These are phyloP conservation scores for Ceriagrion tenellum DNA, from an alignment of 2,888 invertebrate species.

Conservation along the genomic window DNA sequence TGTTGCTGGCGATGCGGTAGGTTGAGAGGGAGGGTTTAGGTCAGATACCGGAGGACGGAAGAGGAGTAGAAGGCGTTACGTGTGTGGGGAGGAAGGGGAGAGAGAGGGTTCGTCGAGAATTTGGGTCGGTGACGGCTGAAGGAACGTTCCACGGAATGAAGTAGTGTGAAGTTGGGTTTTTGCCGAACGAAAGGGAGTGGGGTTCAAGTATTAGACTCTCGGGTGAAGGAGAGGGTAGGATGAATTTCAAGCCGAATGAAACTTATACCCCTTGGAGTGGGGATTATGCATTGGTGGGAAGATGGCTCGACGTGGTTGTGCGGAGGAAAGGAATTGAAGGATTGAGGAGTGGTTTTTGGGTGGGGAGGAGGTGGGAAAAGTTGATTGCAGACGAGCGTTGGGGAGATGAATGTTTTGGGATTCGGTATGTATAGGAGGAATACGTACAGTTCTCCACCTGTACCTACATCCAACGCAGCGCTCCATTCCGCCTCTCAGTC, in stretches of 20 bases:
- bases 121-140: background rate
- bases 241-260: conserved; percentile 5
- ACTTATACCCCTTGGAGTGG: background rate
- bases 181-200: background rate
- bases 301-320: background rate
- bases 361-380: background rate
- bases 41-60: background rate
- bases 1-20: background rate
- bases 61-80: background rate
- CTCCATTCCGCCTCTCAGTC: background rate
- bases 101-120: background rate
- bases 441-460: conserved; percentile 51
- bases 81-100: background rate
- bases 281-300: background rate
- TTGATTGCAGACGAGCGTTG: conserved; percentile 12
- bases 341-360: background rate
- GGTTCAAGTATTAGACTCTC: background rate
- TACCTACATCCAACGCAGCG: background rate
- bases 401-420: conserved; percentile 11
- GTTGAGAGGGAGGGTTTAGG: background rate
- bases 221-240: too few relatives aligned
- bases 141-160: background rate
- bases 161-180: background rate
- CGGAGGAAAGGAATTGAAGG: background rate
- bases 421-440: conserved; percentile 5